Percentiles rank a stretch among this genome's conserved stretches.
Conservation (phyloP, 2,797 vertebrate genomes). For the Phaenicophaeus curvirostris region DNA sequence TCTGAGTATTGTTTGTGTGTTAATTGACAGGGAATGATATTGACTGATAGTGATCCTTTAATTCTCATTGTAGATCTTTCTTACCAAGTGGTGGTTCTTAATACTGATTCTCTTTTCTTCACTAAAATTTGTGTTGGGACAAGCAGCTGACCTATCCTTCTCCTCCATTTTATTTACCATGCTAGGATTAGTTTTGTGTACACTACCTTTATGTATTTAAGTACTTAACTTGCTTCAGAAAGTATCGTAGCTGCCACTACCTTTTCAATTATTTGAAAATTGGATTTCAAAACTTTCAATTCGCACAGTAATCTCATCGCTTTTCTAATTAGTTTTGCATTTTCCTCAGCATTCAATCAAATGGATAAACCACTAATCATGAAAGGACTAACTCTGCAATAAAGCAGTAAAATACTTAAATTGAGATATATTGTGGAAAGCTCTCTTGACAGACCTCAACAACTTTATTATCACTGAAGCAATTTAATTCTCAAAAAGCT, state of each 20-base stretch:
- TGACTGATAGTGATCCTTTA: neutral
- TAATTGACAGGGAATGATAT: neutral
- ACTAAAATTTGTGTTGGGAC: neutral
- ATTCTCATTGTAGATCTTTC: neutral
- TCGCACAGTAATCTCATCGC: slow-evolving; percentile 24
- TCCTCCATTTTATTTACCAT: neutral
- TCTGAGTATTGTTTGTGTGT: neutral
- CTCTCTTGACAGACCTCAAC: neutral
- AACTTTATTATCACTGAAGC: slow-evolving; percentile 17
- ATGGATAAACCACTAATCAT: neutral
- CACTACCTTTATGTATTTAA: neutral
- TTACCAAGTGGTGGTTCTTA: neutral
- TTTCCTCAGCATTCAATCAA: neutral
- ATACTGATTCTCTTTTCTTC: neutral
- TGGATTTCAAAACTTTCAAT: slow-evolving; percentile 39
- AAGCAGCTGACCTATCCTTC: neutral
- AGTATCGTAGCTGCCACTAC: neutral
- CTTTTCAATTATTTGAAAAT: slow-evolving; percentile 28
- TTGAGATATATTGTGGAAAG: slow-evolving; percentile 17
- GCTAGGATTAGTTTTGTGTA: neutral
- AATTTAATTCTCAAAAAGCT: slow-evolving; percentile 45
- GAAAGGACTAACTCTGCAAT: slow-evolving; percentile 17
- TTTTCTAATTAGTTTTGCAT: neutral
- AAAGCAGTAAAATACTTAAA: slow-evolving; percentile 21
- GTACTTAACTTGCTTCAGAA: slow-evolving; percentile 12